Evolutionary conservation across 2,888 invertebrate genomes (phyloP).

Genomic region (Drosophila niveifrons): DNA sequence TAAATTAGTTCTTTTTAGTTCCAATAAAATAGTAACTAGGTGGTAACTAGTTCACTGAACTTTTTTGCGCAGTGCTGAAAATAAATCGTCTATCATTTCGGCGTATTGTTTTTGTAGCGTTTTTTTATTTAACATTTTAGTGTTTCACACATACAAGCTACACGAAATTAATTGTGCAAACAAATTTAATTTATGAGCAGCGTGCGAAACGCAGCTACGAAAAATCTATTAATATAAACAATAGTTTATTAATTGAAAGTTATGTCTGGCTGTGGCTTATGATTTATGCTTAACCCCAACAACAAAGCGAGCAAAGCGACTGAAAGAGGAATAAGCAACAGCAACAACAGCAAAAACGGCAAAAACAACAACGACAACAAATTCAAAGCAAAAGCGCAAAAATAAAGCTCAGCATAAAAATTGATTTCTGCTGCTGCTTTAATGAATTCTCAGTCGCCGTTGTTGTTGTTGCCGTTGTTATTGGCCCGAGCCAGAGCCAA

Average conservation of each 20-base stretch:
- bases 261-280: conserved; percentile 57
- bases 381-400: conserved; percentile 45
- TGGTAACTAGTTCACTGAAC: no score
- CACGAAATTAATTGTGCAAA: conserved; percentile 72
- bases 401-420: conserved; percentile 68
- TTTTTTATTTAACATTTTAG: no score
- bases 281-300: conserved; percentile 60
- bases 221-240: conserved; percentile 76
- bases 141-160: conserved; percentile 4
- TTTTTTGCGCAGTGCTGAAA: no score
- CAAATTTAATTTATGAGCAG: conserved; percentile 58
- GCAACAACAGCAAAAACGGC: conserved; percentile 16
- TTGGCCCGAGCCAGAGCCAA: conserved; percentile 49
- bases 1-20: no score
- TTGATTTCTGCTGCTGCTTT: conserved; percentile 77
- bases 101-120: no score
- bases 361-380: conserved; percentile 21
- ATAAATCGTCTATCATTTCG: no score
- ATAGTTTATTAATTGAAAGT: conserved; percentile 79
- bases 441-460: conserved; percentile 65
- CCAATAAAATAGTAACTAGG: no score
- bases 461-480: conserved; percentile 19
- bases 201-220: conserved; percentile 38
- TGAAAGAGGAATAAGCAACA: conserved; percentile 21
- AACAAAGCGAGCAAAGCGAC: conserved; percentile 15